A percentile compares a stretch with the other conserved stretches of the same genome.
phyloP scores from a whole-genome alignment of 2,113 vertebrate species.

The Diphyllodes magnificus region DNA sequence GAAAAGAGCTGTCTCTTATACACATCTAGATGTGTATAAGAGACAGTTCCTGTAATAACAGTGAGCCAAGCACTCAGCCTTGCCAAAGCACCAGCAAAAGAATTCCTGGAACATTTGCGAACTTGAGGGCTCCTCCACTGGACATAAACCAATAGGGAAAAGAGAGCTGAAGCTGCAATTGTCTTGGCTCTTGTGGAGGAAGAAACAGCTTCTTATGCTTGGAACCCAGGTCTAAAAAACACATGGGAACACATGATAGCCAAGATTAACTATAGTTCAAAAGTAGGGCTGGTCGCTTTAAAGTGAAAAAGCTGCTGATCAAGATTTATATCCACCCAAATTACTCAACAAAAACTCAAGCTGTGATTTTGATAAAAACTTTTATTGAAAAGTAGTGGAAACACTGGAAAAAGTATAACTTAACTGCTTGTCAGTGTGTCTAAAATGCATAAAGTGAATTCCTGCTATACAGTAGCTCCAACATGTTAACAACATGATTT shows the following conservation, averaged over 20 bases:
- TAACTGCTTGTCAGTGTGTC: not conserved
- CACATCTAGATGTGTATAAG: too few relatives aligned
- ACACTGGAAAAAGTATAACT: slow-evolving; percentile 28
- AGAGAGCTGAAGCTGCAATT: not conserved
- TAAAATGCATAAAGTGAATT: not conserved
- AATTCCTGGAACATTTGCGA: not conserved
- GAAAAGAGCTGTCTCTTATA: too few relatives aligned
- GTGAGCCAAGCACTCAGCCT: not conserved
- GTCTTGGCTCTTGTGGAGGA: not conserved
- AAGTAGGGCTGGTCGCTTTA: not conserved
- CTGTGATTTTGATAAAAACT: not conserved
- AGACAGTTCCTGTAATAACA: not conserved
- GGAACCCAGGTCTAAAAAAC: not conserved
- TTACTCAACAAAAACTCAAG: not conserved
- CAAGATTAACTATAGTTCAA: not conserved
- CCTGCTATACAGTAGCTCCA: not conserved
- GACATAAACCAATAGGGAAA: not conserved
- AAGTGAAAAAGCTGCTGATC: not conserved
- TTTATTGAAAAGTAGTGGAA: slow-evolving; percentile 47
- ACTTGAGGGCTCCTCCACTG: not conserved
- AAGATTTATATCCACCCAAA: not conserved
- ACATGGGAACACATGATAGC: not conserved
- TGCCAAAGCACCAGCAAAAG: not conserved
- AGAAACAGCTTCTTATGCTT: not conserved
- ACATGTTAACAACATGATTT: not conserved